Conservation (phyloP, 2,888 invertebrate species). For the Seira musarum region DNA sequence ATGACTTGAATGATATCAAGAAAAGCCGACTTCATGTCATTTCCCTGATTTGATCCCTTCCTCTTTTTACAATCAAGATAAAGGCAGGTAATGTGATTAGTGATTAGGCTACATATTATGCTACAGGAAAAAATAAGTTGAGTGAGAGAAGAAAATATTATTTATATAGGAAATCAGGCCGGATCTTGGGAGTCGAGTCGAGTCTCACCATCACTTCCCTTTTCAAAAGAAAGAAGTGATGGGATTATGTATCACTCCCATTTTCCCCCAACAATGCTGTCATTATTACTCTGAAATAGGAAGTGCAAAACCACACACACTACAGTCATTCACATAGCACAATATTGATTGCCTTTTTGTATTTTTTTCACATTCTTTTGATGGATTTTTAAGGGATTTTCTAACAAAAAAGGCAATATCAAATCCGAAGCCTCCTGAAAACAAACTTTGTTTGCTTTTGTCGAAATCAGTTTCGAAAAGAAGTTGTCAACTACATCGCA, state of each 20-base stretch:
- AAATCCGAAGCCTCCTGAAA: neutral
- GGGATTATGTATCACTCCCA: conserved; percentile 1
- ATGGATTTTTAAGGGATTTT: no score
- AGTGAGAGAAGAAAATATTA: neutral
- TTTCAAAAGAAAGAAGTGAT: neutral
- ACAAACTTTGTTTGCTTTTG: neutral
- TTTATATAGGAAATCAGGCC: conserved; percentile 11
- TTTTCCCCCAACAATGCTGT: neutral
- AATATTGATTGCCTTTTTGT: neutral
- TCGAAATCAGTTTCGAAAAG: neutral
- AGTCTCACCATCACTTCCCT: conserved; percentile 2
- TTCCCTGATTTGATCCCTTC: no score
- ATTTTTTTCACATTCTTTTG: neutral
- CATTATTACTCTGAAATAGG: conserved; percentile 6
- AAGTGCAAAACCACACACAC: conserved; percentile 12
- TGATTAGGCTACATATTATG: no score
- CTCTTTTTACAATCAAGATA: no score
- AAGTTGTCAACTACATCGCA: no score
- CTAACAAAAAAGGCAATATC: neutral
- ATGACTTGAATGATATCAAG: neutral
- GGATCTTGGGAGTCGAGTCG: conserved; percentile 8
- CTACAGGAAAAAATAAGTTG: no score
- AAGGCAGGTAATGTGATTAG: neutral
- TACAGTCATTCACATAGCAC: neutral
- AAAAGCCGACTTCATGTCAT: no score